Evolutionary conservation across 2,797 vertebrate species (phyloP).

Genomic region (Dendrocincla tyrannina): DNA sequence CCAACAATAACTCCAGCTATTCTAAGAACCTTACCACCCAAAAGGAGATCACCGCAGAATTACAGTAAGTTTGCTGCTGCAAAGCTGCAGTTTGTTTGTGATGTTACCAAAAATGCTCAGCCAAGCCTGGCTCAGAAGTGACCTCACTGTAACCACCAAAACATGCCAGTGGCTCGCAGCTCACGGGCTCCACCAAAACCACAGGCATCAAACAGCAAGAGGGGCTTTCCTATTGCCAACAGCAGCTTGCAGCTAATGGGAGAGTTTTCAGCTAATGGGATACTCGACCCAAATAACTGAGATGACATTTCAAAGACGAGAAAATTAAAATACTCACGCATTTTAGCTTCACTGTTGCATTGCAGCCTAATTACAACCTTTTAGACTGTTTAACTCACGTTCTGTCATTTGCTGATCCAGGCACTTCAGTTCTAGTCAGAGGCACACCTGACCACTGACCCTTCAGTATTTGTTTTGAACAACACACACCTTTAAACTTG

Average conservation of each 20-base stretch:
- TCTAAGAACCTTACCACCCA: slow-evolving; percentile 50
- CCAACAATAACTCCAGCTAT: slow-evolving; percentile 58
- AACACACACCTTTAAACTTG: neutral
- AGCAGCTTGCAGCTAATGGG: neutral
- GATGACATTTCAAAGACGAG: neutral
- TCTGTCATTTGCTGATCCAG: neutral
- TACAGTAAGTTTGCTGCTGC: neutral
- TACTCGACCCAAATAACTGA: neutral
- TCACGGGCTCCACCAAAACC: neutral
- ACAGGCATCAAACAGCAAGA: neutral
- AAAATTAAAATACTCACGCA: neutral
- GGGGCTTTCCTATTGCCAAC: neutral
- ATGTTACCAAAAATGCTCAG: slow-evolving; percentile 3
- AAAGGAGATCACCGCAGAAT: neutral
- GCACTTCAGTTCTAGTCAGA: neutral
- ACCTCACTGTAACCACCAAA: neutral
- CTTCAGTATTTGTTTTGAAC: neutral
- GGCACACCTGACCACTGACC: neutral
- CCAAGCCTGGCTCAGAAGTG: neutral
- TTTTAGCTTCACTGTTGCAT: neutral
- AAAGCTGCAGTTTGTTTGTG: neutral
- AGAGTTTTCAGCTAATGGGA: neutral
- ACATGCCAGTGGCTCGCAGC: neutral
- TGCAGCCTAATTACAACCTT: neutral
- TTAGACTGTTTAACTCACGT: neutral